Evolutionary conservation across 2,797 vertebrate species (phyloP).

Genomic region (Octomys mimax): DNA sequence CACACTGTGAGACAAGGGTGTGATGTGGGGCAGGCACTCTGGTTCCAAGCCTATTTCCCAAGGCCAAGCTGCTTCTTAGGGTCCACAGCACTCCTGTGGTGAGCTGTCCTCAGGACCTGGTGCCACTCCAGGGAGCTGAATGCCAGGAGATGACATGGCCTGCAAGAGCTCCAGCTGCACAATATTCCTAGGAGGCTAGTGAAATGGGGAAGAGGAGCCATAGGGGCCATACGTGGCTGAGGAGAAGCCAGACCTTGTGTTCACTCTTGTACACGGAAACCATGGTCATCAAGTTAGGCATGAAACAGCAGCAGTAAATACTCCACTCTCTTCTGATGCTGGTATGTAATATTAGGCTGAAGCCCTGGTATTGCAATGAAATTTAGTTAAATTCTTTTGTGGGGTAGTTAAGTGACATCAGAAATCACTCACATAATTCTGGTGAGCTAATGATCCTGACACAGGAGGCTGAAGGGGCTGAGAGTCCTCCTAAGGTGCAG

Average conservation of each 20-base stretch:
- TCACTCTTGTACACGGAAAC: background rate
- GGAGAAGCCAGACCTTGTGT: too few relatives aligned
- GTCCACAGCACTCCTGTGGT: background rate
- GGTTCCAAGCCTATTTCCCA: background rate
- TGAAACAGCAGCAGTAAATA: too few relatives aligned
- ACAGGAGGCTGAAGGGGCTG: background rate
- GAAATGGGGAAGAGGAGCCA: background rate
- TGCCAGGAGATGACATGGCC: background rate
- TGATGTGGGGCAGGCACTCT: too few relatives aligned
- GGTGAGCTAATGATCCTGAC: too few relatives aligned
- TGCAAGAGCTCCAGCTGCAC: rapidly evolving
- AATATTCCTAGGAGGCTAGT: background rate
- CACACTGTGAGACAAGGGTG: background rate
- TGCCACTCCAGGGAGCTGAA: background rate
- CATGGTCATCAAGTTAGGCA: too few relatives aligned
- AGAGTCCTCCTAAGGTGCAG: background rate
- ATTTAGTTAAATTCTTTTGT: background rate
- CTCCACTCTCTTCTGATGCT: background rate
- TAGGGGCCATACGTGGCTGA: background rate
- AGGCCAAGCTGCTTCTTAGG: background rate
- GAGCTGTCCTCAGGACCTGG: too few relatives aligned
- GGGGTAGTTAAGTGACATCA: background rate
- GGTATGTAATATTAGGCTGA: too few relatives aligned
- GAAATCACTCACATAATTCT: background rate
- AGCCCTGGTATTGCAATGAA: background rate